Conservation (phyloP, 2,888 invertebrate genomes). For the Stenoptilia bipunctidactyla region DNA sequence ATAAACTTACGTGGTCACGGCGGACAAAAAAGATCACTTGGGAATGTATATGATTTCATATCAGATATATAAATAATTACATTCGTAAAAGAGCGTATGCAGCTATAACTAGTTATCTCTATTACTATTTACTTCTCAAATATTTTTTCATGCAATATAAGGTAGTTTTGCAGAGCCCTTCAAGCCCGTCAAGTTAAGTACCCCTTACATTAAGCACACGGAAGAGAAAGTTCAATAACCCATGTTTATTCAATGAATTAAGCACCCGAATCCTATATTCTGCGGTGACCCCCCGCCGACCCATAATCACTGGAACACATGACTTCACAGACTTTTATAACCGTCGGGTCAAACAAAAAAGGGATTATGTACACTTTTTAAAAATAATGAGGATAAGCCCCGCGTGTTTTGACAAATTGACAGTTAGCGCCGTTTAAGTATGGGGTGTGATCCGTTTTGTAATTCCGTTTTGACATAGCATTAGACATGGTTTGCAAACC, state of each 20-base stretch:
- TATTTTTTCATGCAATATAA: too few species aligned
- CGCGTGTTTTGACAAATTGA: conserved; percentile 42
- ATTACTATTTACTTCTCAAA: too few species aligned
- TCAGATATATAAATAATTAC: too few species aligned
- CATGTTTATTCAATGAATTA: not conserved
- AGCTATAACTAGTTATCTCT: too few species aligned
- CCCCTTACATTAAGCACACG: too few species aligned
- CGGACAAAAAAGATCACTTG: too few species aligned
- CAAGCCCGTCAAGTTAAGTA: too few species aligned
- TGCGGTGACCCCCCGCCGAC: not conserved
- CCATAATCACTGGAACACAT: not conserved
- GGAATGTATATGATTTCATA: too few species aligned
- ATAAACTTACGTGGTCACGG: too few species aligned
- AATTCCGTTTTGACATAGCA: conserved; percentile 3
- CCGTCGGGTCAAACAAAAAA: conserved; percentile 24
- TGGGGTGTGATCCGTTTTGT: conserved; percentile 25
- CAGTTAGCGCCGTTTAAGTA: conserved; percentile 27
- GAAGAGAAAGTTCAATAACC: not conserved
- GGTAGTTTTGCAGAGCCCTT: not conserved
- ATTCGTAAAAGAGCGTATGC: too few species aligned
- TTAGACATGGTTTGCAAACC: too few species aligned
- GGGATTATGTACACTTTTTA: conserved; percentile 45
- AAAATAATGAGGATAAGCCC: conserved; percentile 49
- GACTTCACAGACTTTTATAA: conserved; percentile 4
- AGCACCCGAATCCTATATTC: not conserved